These are phyloP conservation scores for Bombus balteatus DNA, from an alignment of 1,140 invertebrate genomes.

Conservation along the genomic window DNA sequence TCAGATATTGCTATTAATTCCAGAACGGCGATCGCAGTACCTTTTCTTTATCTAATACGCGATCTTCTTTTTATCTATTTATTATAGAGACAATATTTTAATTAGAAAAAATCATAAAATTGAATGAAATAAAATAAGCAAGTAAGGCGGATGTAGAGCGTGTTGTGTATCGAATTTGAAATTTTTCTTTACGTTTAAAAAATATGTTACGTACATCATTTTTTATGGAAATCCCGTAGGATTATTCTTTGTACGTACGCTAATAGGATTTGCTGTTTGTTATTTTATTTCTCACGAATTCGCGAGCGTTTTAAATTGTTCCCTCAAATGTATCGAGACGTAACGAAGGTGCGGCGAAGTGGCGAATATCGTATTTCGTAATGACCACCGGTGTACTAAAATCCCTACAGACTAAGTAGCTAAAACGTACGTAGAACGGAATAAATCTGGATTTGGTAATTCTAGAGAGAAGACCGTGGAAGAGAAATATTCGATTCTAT, in stretches of 20 bases:
- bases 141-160: not conserved
- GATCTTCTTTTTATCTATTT: not conserved
- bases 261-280: not conserved
- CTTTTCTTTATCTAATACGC: too few relatives aligned
- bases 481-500: too few relatives aligned
- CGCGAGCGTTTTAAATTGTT: not conserved
- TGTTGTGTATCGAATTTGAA: not conserved
- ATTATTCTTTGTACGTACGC: too few relatives aligned
- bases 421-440: not conserved
- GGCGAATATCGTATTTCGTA: not conserved
- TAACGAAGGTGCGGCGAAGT: not conserved
- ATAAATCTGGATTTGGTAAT: not conserved
- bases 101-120: not conserved
- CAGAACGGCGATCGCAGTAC: too few relatives aligned
- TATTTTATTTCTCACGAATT: not conserved
- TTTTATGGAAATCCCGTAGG: not conserved
- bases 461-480: not conserved
- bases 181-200: not conserved
- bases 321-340: not conserved
- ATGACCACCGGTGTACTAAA: not conserved
- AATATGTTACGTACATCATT: accelerated
- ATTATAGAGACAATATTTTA: not conserved
- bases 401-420: not conserved
- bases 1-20: not conserved
- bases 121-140: not conserved